Conservation (phyloP, 2,888 invertebrate genomes). For the Nezara viridula region DNA sequence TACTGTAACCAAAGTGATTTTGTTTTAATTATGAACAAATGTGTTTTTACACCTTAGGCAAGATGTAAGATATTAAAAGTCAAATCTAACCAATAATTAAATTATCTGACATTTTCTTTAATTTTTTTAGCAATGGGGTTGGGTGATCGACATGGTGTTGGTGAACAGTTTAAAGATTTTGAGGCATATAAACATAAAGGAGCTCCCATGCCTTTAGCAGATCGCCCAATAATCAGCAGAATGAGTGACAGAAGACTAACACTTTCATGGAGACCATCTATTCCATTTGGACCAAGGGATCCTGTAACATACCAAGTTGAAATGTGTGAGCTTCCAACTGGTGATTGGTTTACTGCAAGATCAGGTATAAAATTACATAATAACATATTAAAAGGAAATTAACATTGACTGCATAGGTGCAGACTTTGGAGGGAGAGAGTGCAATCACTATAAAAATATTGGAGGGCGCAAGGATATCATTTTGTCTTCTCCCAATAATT, state of each 20-base stretch:
- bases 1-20: background rate
- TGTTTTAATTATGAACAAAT: background rate
- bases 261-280: slow-evolving; percentile 93
- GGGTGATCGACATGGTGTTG: slow-evolving; percentile 66
- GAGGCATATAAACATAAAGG: slow-evolving; percentile 87
- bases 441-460: no score
- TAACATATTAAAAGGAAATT: background rate
- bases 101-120: no score
- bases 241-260: slow-evolving; percentile 92
- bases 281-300: slow-evolving; percentile 86
- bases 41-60: background rate
- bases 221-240: slow-evolving; percentile 91
- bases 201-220: slow-evolving; percentile 88
- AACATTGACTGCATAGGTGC: no score
- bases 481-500: no score
- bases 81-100: background rate
- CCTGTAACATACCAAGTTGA: slow-evolving; percentile 95
- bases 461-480: no score
- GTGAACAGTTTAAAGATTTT: slow-evolving; percentile 86
- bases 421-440: no score
- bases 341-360: slow-evolving; percentile 92
- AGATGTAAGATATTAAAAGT: background rate
- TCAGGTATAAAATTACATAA: slow-evolving; percentile 72
- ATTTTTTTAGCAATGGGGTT: slow-evolving; percentile 59
- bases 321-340: slow-evolving; percentile 91